phyloP scores from a whole-genome alignment of 2,113 vertebrate genomes.

The Sisor rabdophorus region DNA sequence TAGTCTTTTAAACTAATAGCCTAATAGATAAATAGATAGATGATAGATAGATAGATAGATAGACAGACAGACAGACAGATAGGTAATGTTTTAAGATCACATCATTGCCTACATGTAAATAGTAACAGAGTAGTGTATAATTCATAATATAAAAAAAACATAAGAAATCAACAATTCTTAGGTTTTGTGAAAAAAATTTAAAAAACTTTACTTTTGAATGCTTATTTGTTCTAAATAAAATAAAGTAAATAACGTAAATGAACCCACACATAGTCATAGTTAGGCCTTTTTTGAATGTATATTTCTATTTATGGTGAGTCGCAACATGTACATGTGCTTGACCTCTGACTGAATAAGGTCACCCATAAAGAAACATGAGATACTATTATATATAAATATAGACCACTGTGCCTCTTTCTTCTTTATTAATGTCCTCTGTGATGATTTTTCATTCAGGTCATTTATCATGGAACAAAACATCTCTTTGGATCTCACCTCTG shows the following conservation, averaged over 20 bases:
- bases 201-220: not conserved
- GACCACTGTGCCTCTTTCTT: slow-evolving; percentile 2
- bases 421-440: not conserved
- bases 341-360: not conserved
- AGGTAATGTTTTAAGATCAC: not conserved
- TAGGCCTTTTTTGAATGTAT: not conserved
- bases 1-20: too few species aligned
- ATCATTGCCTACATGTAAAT: not conserved
- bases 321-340: not conserved
- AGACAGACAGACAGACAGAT: too few species aligned
- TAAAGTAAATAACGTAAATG: too few species aligned
- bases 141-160: not conserved
- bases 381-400: not conserved
- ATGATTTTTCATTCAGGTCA: not conserved
- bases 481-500: slow-evolving; percentile 31
- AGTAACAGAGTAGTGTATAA: not conserved
- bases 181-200: too few species aligned
- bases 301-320: not conserved
- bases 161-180: too few species aligned
- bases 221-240: not conserved
- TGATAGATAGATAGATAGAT: too few species aligned
- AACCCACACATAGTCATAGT: not conserved
- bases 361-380: not conserved
- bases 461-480: slow-evolving; percentile 48
- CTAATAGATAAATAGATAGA: too few species aligned